Percentiles rank a stretch among this genome's conserved stretches.
Conservation (phyloP, 2,113 vertebrate species). For the Actenoides lindsayi region DNA sequence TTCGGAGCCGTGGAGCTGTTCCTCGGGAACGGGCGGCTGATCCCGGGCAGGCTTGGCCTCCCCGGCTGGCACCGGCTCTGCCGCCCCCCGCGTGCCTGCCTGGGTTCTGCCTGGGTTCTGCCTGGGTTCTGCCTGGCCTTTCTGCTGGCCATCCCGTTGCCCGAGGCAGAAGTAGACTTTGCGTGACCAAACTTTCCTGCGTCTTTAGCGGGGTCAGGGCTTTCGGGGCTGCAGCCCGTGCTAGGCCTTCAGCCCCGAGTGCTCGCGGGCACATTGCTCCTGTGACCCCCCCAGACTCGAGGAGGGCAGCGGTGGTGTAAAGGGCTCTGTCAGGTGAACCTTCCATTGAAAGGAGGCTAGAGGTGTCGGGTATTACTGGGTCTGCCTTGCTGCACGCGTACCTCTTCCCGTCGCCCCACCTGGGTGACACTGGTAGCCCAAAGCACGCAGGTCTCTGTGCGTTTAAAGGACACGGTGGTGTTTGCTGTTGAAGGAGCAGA, state of each 20-base stretch:
- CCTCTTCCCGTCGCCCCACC: fast-evolving
- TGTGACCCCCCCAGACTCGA: not conserved
- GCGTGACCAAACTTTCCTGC: not conserved
- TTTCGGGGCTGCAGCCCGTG: not conserved
- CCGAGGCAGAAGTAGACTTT: fast-evolving
- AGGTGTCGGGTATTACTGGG: not conserved
- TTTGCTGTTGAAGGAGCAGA: not conserved
- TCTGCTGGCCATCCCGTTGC: not conserved
- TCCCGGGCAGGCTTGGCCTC: not conserved
- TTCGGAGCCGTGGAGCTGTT: not conserved
- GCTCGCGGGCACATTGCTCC: fast-evolving
- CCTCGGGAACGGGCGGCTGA: not conserved
- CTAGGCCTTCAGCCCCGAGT: not conserved
- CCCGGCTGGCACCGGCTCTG: not conserved
- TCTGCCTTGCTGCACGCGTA: not conserved
- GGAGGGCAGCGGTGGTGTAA: not conserved
- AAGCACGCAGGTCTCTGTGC: not conserved
- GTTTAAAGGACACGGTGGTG: not conserved
- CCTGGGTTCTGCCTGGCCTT: fast-evolving
- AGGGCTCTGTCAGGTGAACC: not conserved
- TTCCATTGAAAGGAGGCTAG: not conserved
- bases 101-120: too few relatives aligned
- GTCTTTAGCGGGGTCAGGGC: not conserved
- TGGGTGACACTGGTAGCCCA: not conserved
- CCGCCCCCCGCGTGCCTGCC: fast-evolving